Percentiles rank a stretch among this genome's conserved stretches.
Conservation (phyloP, 1,140 invertebrate genomes). For the Drosophila melanica region DNA sequence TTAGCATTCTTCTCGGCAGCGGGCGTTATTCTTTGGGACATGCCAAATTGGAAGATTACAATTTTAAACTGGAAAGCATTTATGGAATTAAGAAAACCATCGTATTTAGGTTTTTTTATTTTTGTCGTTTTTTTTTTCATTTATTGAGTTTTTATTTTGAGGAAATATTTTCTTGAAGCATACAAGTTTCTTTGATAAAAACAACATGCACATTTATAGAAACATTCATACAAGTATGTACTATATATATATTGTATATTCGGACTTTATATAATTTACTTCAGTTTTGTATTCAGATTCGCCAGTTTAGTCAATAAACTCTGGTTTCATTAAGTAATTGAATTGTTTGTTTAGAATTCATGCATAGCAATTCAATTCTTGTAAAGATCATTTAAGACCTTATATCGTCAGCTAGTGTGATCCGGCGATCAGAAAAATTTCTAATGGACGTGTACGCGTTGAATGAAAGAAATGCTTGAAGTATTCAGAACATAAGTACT, state of each 20-base stretch:
- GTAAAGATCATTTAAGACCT: not conserved
- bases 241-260: constrained; percentile 9
- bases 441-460: not conserved
- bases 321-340: not conserved
- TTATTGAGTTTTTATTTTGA: constrained; percentile 53
- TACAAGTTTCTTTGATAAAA: constrained; percentile 67
- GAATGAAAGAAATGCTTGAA: constrained; percentile 37
- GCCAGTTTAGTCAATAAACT: constrained; percentile 1
- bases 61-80: too few relatives aligned
- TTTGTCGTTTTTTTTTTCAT: constrained; percentile 56
- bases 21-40: not conserved
- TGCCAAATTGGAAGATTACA: too few relatives aligned
- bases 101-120: constrained; percentile 25
- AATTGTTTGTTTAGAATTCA: not conserved
- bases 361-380: not conserved
- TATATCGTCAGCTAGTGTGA: not conserved
- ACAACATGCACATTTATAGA: constrained; percentile 64
- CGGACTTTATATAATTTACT: constrained; percentile 3
- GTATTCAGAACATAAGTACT: constrained; percentile 49
- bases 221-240: constrained; percentile 53
- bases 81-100: not conserved
- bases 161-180: constrained; percentile 67
- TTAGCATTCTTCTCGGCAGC: not conserved
- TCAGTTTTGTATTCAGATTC: not conserved
- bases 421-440: not conserved